Evolutionary conservation across 2,113 vertebrate genomes (phyloP), one percentile per base, ranked within the genome.

Genomic region (Pseudolaguvia tuberculata): DNA sequence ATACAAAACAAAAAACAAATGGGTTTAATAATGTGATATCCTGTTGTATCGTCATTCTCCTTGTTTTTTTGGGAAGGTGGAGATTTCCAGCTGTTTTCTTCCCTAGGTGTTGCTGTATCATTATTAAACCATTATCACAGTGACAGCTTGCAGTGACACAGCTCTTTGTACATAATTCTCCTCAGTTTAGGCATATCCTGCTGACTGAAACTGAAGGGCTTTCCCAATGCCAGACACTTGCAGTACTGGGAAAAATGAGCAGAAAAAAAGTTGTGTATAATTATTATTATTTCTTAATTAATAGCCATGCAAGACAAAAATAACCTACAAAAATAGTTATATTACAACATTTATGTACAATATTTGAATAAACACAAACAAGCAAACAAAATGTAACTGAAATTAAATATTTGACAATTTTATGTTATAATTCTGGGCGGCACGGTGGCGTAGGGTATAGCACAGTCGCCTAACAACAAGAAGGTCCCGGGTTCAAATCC

Each of bases 111-210:
- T 39, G 35, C 29, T 65, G 69, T 18, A 75, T 39, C 55, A 47
- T 35, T 47, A 31, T 57, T 27, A 51, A 25, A 52, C 61, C 50
- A 18, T 39, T 74, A 87, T 95, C 93, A 96, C 92, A 94, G 90
- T 63, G 87, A 91, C 79, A 96, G 93, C 89, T 94, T 94, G 91
- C 94, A 94, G 89, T 94, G 92, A 90, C 94, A 95, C 71, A 96
- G 93, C 91, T 96, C 94, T 91, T 95, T 95, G 91, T 96, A 96
- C 91, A 96, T 96, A 84, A 93, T 91, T 81, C 94, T 91, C 72
- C 94, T 90, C 78, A 96, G 92, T 75, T 92, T 92, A 71, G 94
- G 94, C 94, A 96, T 96, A 80, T 96, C 94, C 87, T 93, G 93
- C 86, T 96, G 94, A 61, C 92, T 93, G 75, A 96, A 95, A 81